Base-by-base conservation (phyloP, 2,113 vertebrate genomes). In the Ailuropoda melanoleuca region DNA sequence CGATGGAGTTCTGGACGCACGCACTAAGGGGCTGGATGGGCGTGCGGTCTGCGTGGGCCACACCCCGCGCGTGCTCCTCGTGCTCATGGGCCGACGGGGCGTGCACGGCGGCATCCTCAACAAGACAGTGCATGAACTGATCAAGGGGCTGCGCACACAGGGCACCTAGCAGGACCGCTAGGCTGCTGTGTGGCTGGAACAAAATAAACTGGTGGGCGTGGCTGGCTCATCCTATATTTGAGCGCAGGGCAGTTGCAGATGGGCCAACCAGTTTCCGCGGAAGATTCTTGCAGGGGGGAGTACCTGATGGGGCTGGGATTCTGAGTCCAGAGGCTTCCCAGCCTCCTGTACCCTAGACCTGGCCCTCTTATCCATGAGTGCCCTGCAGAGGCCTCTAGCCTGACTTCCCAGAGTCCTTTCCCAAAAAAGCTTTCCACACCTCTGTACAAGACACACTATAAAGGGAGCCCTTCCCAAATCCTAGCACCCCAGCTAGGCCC, bases 31-130 rank as follows among this genome's bases (percentile, higher is more conserved):
- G 11, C 93, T 92, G 46, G 97, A 98, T 4, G 96, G 97, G 56
- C 98, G 97, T 23, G 98, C 98, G 4, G 31, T 98, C 55, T 98
- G 97, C 82, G 93, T 94, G 68, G 98, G 98, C 80, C 95, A 95
- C 97, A 97, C 94, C 3, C 64, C 97, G 4, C 98, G 98, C 70
- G 56, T 85, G 8, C 96, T 99, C 21, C 97, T 99, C 0, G 98
- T 98, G 89, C 95, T 98, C 26, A 93, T 97, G 94, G 98, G 97
- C 34, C 97, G 98, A n/a, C 98, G 97, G 3, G 98, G 98, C 10
- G 95, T 98, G 90, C 98, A 98, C 0, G 97, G 98, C n/a, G 98
- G 97, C 84, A 10, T 97, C 46, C 98, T 99, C 90, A 98, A 98
- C 91, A 98, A 98, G 95, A 99, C 97, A 1, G 95, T 91, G 53